These are phyloP conservation scores for Helarctos malayanus DNA, from an alignment of 2,797 vertebrate genomes.

Conservation along the genomic window DNA sequence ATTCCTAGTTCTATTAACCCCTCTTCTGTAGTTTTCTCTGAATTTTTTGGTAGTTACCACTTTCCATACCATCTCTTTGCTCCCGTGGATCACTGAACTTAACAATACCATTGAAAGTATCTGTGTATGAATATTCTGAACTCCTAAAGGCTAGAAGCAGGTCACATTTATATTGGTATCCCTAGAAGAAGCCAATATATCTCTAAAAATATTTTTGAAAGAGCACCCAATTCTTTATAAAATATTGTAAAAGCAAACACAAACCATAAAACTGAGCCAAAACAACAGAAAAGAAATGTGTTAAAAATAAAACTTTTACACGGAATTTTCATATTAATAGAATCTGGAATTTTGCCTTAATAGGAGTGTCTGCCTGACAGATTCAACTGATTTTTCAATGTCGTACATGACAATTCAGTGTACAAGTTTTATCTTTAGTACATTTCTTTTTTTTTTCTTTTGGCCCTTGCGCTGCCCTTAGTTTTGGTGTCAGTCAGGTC, in stretches of 20 bases:
- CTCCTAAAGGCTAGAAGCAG: not conserved
- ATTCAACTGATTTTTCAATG: not conserved
- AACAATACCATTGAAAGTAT: not conserved
- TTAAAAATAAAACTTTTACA: not conserved
- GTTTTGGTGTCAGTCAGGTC: not conserved
- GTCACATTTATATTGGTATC: not conserved
- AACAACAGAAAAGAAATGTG: not conserved
- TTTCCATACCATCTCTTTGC: not conserved
- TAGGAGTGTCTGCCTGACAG: not conserved
- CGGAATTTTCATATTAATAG: not conserved
- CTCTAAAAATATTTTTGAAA: not conserved
- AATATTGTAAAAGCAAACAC: slow-evolving; percentile 3
- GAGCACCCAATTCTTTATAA: not conserved
- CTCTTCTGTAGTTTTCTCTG: not conserved
- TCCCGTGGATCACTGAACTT: not conserved
- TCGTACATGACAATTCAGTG: not conserved
- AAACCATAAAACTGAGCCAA: not conserved
- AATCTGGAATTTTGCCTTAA: not conserved
- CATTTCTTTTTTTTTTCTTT: not conserved
- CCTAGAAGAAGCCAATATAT: not conserved
- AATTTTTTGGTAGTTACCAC: not conserved
- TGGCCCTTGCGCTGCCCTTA: not conserved
- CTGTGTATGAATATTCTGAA: not conserved
- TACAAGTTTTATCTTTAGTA: not conserved
- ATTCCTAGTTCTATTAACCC: not conserved